These are phyloP conservation scores for Drosophila peninsularis DNA, from an alignment of 2,888 invertebrate genomes.

Conservation along the genomic window DNA sequence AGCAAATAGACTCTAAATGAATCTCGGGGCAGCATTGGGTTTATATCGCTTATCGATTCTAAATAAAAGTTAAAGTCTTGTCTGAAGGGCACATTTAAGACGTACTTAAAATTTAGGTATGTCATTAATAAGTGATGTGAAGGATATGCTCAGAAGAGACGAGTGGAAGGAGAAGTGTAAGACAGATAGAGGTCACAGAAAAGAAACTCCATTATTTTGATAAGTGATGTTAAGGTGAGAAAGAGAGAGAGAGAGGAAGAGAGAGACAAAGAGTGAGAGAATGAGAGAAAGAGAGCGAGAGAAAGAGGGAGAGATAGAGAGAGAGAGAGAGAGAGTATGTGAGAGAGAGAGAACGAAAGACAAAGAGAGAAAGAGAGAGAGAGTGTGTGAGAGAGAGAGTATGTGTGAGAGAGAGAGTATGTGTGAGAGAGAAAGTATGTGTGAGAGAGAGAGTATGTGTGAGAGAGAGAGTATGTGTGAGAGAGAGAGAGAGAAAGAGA, in stretches of 20 bases:
- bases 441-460: neutral
- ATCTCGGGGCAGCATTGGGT: neutral
- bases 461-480: neutral
- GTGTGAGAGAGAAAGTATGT: too few species aligned
- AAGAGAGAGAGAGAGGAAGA: too few species aligned
- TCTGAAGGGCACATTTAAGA: neutral
- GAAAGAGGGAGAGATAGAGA: neutral
- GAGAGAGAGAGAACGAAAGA: neutral
- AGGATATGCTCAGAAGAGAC: neutral
- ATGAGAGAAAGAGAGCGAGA: neutral
- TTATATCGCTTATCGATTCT: neutral
- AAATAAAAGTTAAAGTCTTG: neutral
- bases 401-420: too few species aligned
- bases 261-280: too few species aligned
- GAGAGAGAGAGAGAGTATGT: neutral
- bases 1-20: neutral
- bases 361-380: neutral
- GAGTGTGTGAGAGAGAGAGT: neutral
- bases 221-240: too few species aligned
- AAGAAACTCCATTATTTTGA: neutral
- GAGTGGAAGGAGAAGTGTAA: neutral
- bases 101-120: neutral
- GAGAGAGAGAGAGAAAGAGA: neutral
- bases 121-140: neutral
- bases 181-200: neutral